Evolutionary conservation across 2,113 vertebrate genomes (phyloP), one percentile per base, ranked within the genome.

Genomic region (Platichthys stellatus): DNA sequence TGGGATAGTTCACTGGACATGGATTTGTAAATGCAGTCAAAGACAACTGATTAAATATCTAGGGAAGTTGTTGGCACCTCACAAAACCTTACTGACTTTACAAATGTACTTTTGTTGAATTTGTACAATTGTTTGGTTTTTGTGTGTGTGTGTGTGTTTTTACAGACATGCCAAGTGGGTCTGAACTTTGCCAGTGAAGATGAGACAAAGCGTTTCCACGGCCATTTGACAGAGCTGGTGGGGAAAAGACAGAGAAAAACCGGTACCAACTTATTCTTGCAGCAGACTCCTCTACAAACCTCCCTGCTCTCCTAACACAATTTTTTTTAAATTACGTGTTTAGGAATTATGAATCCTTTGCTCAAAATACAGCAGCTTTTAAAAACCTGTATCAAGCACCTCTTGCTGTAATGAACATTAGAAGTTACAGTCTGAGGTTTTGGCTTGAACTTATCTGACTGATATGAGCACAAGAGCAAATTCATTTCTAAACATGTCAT

Each of bases 171-270:
- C 94, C 97, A 98, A 92, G 94, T 99, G 92, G 98, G 97, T 89
- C 94, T 99, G 92, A 99, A 99, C 94, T 99, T 99, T 93, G 95
- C 97, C 91, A 97, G 77, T 74, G 97, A 99, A 92, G 96, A 99
- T 89, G 98, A 99, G 93, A 94, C 95, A 90, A 97, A 96, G 90
- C 95, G 91, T 83, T 98, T 99, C 90, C 92, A 93, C 63, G 83
- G 68, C 83, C 87, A 92, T 45, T 56, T 96, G 81, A 76, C 65
- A 28, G 97, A 98, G 3, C 89, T 98, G 40, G 49, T 95, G 78
- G 88, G 91, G 72, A 96, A 92, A 85, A 94, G 94, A 84, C 95
- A 95, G 69, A 96, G 96, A 86, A 99, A 95, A 95, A 95, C 96
- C 45, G 98, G 98, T 99, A 90, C 74, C 73, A 40, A 18, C 20